Percentiles rank a stretch among this genome's conserved stretches.
These are phyloP conservation scores for Drosophila serrata DNA, from an alignment of 1,140 invertebrate species.

Conservation along the genomic window DNA sequence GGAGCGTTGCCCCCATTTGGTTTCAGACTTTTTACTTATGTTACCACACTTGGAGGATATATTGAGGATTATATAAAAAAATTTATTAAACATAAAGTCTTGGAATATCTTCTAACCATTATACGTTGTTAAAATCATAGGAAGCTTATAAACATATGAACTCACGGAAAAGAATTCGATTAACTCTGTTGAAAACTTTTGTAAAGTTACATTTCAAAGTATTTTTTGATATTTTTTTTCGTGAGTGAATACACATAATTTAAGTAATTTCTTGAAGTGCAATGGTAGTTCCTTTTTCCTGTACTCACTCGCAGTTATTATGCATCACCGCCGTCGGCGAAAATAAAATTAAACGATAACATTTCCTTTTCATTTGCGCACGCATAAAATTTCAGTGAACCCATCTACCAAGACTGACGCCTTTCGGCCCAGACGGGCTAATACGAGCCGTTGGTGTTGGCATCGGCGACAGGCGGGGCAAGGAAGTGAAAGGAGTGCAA, in stretches of 20 bases:
- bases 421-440: constrained; percentile 29
- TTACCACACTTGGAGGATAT: constrained; percentile 2
- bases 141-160: background rate
- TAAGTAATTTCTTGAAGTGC: constrained; percentile 19
- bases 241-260: background rate
- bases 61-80: background rate
- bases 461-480: constrained; percentile 4
- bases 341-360: constrained; percentile 85
- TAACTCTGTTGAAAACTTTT: too few species aligned
- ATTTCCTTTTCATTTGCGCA: constrained; percentile 82
- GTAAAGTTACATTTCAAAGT: too few species aligned
- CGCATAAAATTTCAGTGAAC: constrained; percentile 61
- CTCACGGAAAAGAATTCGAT: rapidly evolving
- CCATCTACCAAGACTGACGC: constrained; percentile 25
- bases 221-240: background rate
- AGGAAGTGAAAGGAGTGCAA: constrained; percentile 24
- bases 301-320: constrained; percentile 65
- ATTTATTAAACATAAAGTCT: too few species aligned
- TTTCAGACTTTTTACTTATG: background rate
- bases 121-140: too few species aligned
- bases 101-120: rapidly evolving
- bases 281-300: constrained; percentile 17
- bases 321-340: constrained; percentile 69
- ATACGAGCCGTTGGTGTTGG: constrained; percentile 21
- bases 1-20: constrained; percentile 10